Percentiles rank a stretch among this genome's conserved stretches.
These are phyloP conservation scores for Nanorana parkeri DNA, from an alignment of 2,113 vertebrate species.

Conservation along the genomic window DNA sequence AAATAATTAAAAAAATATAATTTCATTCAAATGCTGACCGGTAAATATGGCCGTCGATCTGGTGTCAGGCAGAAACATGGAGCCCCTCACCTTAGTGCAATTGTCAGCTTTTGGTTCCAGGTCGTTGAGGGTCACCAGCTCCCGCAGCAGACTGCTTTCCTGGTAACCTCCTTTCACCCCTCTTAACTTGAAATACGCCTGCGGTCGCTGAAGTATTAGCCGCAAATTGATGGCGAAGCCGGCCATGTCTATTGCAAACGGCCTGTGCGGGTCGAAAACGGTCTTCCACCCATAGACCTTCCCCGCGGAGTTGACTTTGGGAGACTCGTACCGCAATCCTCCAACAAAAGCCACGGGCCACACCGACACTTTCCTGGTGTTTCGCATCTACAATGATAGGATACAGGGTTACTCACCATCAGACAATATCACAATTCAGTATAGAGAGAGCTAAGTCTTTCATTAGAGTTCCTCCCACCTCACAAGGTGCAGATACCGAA, in stretches of 20 bases:
- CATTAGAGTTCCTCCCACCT: too few species aligned
- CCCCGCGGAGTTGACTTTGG: constrained; percentile 92
- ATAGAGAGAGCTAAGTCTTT: too few species aligned
- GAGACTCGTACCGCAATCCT: constrained; percentile 94
- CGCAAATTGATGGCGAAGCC: constrained; percentile 95
- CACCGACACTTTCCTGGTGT: constrained; percentile 91
- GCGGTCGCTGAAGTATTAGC: constrained; percentile 92
- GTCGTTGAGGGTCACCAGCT: constrained; percentile 93
- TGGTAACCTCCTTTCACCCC: constrained; percentile 98
- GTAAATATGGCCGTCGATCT: too few species aligned
- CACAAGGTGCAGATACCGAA: too few species aligned
- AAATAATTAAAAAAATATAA: too few species aligned
- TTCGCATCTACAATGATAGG: constrained; percentile 83
- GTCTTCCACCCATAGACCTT: constrained; percentile 99
- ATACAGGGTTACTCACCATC: background rate
- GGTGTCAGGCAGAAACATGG: too few species aligned
- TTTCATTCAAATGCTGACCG: too few species aligned
- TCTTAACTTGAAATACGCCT: constrained; percentile 97
- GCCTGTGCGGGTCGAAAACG: constrained; percentile 94
- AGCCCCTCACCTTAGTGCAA: constrained; percentile 92
- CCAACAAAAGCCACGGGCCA: constrained; percentile 98
- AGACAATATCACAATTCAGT: too few species aligned
- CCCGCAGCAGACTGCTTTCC: constrained; percentile 94
- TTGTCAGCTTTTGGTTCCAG: constrained; percentile 98
- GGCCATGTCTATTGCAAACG: constrained; percentile 98